Base-by-base conservation (phyloP, 2,888 invertebrate species). In the Chloroclystis v-ata region DNA sequence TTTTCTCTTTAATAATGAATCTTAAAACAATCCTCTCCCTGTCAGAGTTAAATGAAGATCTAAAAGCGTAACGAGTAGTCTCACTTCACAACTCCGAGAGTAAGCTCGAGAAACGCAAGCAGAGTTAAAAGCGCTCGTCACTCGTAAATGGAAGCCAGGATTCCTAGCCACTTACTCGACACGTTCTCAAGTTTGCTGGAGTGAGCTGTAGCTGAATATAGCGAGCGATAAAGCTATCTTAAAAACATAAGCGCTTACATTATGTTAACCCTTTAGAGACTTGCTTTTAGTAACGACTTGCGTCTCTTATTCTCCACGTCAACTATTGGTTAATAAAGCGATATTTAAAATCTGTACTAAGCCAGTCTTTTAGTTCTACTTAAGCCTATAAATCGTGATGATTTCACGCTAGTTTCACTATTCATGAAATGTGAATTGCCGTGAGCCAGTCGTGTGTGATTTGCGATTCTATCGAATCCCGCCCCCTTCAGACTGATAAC, bases 121-220 rank as follows among this genome's bases (percentile, higher is more conserved):
- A 37, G 37, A 37, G 45, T 65, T 53, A 59, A 57, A 65, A 51
- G 49, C 38, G 60, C 60, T 54, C 54, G 52, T 57, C 54, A 57
- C 55, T 63, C 59, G 59, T 65, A 68, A 68, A 62, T 59, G 63
- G 60, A 63, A 60, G 60, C 54, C 63, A 52, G 49, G 59, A 57
- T 67, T 65, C 64, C 65, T 65, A 63, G 65, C 57, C 59, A 64
- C 63, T 64, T 67, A 54, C 53, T 56, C 55, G 60, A 63, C 65
- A 67, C 62, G 61, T 67, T 65, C 63, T 63, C 61, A 57, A 60
- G 62, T 60, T 61, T 58, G 51, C 61, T 67, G 59, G 50, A 61
- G 63, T 61, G 61, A 64, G 61, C 63, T 56, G 58, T 61, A 64
- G 61, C 63, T 56, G 58, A 64, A 52, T 35, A 35, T 20, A 20